Percentiles rank a stretch among this genome's conserved stretches.
Evolutionary conservation across 2,113 vertebrate genomes (phyloP).

Genomic region (Syngnathus scovelli): DNA sequence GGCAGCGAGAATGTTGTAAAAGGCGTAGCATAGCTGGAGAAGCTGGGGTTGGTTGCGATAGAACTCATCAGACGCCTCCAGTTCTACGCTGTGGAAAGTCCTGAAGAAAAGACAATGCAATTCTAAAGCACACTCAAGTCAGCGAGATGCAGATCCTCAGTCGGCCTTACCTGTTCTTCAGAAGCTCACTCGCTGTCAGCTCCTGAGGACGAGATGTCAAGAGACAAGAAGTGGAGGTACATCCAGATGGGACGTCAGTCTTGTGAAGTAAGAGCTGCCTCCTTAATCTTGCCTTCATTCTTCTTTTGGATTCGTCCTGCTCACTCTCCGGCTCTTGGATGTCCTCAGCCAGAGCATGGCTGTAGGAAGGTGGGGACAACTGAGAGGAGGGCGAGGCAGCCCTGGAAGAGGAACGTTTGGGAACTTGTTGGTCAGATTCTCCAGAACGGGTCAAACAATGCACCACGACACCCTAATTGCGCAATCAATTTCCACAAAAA

Average conservation of each 20-base stretch:
- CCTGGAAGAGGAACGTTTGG: not conserved
- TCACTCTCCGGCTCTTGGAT: slow-evolving; percentile 80
- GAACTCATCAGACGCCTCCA: slow-evolving; percentile 88
- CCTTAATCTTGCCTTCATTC: slow-evolving; percentile 80
- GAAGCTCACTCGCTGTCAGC: slow-evolving; percentile 90
- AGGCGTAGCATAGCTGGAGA: slow-evolving; percentile 86
- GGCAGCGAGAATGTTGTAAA: slow-evolving; percentile 85
- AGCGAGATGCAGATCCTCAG: not conserved
- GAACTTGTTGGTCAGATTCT: not conserved
- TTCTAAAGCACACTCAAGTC: not conserved
- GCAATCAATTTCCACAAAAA: not conserved
- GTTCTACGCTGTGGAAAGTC: slow-evolving; percentile 91
- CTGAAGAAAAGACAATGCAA: slow-evolving; percentile 53
- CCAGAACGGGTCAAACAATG: not conserved
- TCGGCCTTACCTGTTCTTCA: slow-evolving; percentile 87
- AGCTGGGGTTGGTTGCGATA: slow-evolving; percentile 83
- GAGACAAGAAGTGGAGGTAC: slow-evolving; percentile 66
- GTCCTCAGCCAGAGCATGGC: slow-evolving; percentile 90
- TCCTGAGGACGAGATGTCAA: slow-evolving; percentile 79
- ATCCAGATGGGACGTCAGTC: slow-evolving; percentile 50
- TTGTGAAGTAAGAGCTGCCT: slow-evolving; percentile 70
- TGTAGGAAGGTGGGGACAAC: slow-evolving; percentile 82
- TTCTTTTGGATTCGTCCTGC: slow-evolving; percentile 25
- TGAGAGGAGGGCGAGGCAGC: not conserved
- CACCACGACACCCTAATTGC: not conserved